phyloP scores from a whole-genome alignment of 2,888 invertebrate species.

The Neuroscelio doddi region DNA sequence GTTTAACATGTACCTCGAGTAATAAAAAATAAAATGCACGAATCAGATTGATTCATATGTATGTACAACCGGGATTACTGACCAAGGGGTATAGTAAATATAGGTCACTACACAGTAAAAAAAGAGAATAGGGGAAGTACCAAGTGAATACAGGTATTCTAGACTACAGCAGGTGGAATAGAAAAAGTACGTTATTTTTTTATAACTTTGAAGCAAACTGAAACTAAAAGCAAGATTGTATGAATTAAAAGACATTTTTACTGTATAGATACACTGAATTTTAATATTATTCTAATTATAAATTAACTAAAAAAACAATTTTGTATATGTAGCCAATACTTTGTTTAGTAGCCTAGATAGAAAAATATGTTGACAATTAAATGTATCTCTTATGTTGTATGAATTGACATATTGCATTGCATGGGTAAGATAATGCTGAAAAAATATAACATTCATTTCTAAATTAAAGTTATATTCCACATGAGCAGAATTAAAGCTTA shows the following conservation, averaged over 20 bases:
- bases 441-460: too few species aligned
- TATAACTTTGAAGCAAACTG: not conserved
- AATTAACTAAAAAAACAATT: too few species aligned
- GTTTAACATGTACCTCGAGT: slow-evolving; percentile 30
- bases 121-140: slow-evolving; percentile 17
- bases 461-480: too few species aligned
- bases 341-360: too few species aligned
- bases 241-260: not conserved
- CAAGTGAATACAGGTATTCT: slow-evolving; percentile 37
- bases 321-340: too few species aligned
- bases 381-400: too few species aligned
- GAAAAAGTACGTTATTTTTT: slow-evolving; percentile 25
- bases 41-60: slow-evolving; percentile 43
- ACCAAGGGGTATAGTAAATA: slow-evolving; percentile 35
- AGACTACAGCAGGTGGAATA: slow-evolving; percentile 22
- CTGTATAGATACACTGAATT: not conserved
- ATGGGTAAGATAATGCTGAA: too few species aligned
- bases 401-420: too few species aligned
- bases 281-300: too few species aligned
- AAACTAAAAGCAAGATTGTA: slow-evolving; percentile 9
- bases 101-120: slow-evolving; percentile 35
- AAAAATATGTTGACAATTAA: too few species aligned
- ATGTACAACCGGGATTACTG: slow-evolving; percentile 38
- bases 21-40: slow-evolving; percentile 36
- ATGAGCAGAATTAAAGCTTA: too few species aligned